Evolutionary conservation across 1,140 invertebrate species (phyloP).

Genomic region (Cotesia glomerata): DNA sequence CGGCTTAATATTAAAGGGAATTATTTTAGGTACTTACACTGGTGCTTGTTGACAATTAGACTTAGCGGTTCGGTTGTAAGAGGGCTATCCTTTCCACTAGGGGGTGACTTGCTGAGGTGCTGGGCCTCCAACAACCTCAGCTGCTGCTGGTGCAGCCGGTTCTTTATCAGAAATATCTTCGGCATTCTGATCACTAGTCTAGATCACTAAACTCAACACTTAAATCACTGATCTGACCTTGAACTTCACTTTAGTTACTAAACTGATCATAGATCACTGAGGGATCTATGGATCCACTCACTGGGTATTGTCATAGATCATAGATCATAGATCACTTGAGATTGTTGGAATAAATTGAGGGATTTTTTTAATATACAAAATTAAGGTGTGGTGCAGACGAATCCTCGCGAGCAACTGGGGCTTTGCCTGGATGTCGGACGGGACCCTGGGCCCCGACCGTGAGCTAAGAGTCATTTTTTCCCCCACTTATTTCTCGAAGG

Average conservation of each 20-base stretch:
- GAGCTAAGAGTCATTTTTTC: slow-evolving; percentile 36
- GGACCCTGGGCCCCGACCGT: slow-evolving; percentile 53
- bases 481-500: slow-evolving; percentile 7
- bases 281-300: too few relatives aligned
- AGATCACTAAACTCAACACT: not conserved
- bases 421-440: slow-evolving; percentile 46
- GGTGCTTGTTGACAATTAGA: slow-evolving; percentile 62
- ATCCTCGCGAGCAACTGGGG: slow-evolving; percentile 57
- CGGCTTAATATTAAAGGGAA: too few relatives aligned
- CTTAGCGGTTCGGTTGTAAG: slow-evolving; percentile 57
- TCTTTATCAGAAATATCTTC: slow-evolving; percentile 89
- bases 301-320: too few relatives aligned
- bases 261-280: too few relatives aligned
- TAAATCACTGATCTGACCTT: too few relatives aligned
- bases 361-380: not conserved
- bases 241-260: too few relatives aligned
- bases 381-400: slow-evolving; percentile 25
- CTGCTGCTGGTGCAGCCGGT: slow-evolving; percentile 87
- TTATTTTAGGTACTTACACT: slow-evolving; percentile 58
- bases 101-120: slow-evolving; percentile 64
- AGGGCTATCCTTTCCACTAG: slow-evolving; percentile 55
- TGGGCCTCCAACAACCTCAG: slow-evolving; percentile 78
- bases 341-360: too few relatives aligned
- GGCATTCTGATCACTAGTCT: slow-evolving; percentile 70
- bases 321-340: too few relatives aligned